Conservation (phyloP, 2,797 vertebrate species). For the Pseudotriccus pelzelni region DNA sequence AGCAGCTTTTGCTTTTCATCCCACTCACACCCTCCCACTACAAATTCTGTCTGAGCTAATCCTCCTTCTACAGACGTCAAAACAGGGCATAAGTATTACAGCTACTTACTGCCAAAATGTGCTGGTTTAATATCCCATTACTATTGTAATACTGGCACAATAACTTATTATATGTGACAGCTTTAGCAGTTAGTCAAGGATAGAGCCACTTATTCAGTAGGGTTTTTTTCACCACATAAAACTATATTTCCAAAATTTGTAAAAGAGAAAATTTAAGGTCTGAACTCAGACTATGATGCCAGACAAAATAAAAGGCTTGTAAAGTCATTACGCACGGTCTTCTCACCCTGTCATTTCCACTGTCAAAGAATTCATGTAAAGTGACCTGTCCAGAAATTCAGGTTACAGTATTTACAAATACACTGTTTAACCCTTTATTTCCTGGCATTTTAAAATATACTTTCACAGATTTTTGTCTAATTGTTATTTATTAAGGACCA, state of each 20-base stretch:
- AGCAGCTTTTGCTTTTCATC: conserved; percentile 64
- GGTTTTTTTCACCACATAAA: background rate
- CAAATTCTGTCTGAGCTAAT: conserved; percentile 51
- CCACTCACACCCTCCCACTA: conserved; percentile 41
- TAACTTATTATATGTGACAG: conserved; percentile 41
- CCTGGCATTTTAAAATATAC: background rate
- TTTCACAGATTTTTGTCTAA: background rate
- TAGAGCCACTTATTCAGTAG: background rate
- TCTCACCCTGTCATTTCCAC: background rate
- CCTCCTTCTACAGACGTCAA: conserved; percentile 49
- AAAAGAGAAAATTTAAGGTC: background rate
- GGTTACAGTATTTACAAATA: background rate
- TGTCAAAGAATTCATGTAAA: background rate
- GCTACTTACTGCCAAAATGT: conserved; percentile 39
- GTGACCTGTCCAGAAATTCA: background rate
- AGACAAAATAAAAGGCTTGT: background rate
- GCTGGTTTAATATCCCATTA: conserved; percentile 57
- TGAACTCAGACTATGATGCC: background rate
- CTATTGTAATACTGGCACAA: conserved; percentile 44
- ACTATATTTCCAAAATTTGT: background rate
- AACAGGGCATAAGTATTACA: conserved; percentile 49
- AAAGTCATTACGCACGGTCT: background rate
- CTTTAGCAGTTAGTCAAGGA: conserved; percentile 26
- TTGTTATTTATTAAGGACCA: background rate
- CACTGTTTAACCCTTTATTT: background rate